Conservation (phyloP, 2,888 invertebrate species). For the Drosophila demipolita region DNA sequence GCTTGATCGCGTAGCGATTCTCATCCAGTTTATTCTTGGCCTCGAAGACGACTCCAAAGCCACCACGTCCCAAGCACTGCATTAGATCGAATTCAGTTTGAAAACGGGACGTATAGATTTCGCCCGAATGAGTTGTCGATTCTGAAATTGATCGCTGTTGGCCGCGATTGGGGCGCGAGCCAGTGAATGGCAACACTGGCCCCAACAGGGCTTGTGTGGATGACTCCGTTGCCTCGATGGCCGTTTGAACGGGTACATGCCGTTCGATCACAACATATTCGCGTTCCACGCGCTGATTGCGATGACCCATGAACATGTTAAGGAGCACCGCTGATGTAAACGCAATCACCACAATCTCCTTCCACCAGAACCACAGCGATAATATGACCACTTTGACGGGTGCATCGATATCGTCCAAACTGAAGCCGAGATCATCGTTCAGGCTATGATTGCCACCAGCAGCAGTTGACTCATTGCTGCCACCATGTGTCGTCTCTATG, state of each 20-base stretch:
- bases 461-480: constrained; percentile 35
- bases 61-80: constrained; percentile 93
- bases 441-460: constrained; percentile 57
- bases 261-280: constrained; percentile 84
- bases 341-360: constrained; percentile 91
- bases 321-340: constrained; percentile 90
- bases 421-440: constrained; percentile 78
- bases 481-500: constrained; percentile 32
- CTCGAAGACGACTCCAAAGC: constrained; percentile 98
- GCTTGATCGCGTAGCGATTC: constrained; percentile 96
- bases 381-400: constrained; percentile 90
- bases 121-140: constrained; percentile 74
- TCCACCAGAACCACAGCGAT: constrained; percentile 94
- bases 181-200: constrained; percentile 51
- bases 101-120: constrained; percentile 88
- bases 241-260: constrained; percentile 84
- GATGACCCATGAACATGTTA: constrained; percentile 88
- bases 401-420: constrained; percentile 86
- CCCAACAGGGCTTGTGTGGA: constrained; percentile 78
- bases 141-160: constrained; percentile 75
- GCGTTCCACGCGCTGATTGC: constrained; percentile 77
- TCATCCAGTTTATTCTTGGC: constrained; percentile 97
- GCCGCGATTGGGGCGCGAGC: constrained; percentile 38
- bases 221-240: constrained; percentile 83
- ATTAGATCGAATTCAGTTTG: constrained; percentile 93